phyloP scores from a whole-genome alignment of 2,797 vertebrate species.

The Sarcoramphus papa region DNA sequence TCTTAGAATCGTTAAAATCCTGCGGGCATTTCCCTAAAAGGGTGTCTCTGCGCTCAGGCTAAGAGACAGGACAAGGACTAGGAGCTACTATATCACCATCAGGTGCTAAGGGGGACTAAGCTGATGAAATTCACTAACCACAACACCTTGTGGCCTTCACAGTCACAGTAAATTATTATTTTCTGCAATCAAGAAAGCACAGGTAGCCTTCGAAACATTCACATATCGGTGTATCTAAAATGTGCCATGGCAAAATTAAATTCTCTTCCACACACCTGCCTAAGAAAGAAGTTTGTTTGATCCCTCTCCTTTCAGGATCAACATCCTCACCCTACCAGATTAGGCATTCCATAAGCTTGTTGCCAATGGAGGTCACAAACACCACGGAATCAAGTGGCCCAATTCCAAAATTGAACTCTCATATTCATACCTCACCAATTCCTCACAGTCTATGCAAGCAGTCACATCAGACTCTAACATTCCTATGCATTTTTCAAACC shows the following conservation, averaged over 20 bases:
- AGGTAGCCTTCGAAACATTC: not conserved
- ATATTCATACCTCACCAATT: not conserved
- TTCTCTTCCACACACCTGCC: not conserved
- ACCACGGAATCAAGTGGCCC: not conserved
- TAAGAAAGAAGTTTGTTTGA: not conserved
- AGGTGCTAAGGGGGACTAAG: not conserved
- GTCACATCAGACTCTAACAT: not conserved
- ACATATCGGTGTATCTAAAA: not conserved
- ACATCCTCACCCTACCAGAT: not conserved
- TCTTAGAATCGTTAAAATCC: not conserved
- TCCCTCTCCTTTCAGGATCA: not conserved
- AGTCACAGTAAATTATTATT: not conserved
- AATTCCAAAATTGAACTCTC: not conserved
- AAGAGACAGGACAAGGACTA: not conserved
- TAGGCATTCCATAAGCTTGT: not conserved
- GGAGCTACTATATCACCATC: not conserved
- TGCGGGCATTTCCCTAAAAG: not conserved
- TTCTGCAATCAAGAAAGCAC: not conserved
- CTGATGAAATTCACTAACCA: not conserved
- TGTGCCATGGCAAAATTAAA: not conserved
- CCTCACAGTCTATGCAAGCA: not conserved
- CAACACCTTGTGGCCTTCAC: not conserved
- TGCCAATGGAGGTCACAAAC: not conserved
- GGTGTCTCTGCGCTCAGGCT: not conserved
- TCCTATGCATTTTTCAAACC: not conserved